Conservation (phyloP, 2,888 invertebrate species). For the Oligia latruncula region DNA sequence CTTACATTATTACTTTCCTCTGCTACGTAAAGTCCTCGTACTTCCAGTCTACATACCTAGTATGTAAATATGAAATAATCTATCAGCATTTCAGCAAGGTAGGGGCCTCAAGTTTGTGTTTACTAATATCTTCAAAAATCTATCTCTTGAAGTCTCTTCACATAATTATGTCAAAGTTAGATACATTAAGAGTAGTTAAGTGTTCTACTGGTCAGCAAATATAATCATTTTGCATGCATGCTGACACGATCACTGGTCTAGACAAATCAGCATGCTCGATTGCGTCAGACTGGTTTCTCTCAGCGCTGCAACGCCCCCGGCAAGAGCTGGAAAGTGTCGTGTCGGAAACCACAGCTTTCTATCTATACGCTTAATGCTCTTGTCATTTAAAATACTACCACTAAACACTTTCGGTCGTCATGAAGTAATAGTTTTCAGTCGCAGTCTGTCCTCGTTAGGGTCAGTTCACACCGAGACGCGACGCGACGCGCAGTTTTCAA, state of each 20-base stretch:
- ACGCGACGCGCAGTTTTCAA: no score
- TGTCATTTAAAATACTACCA: conserved; percentile 65
- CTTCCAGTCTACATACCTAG: background rate
- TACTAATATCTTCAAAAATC: conserved; percentile 6
- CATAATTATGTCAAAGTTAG: background rate
- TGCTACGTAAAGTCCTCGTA: background rate
- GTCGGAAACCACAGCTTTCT: conserved; percentile 83
- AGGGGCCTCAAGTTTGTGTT: no score
- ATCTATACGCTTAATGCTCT: conserved; percentile 70
- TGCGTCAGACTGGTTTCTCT: conserved; percentile 79
- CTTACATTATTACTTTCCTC: background rate
- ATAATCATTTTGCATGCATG: conserved; percentile 37
- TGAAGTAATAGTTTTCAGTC: conserved; percentile 45
- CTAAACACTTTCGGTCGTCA: conserved; percentile 50
- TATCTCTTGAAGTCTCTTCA: background rate
- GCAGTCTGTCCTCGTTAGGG: conserved; percentile 9
- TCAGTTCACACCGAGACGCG: no score
- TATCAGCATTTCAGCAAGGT: background rate
- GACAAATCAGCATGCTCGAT: conserved; percentile 71
- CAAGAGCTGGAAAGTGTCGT: conserved; percentile 78
- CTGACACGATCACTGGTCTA: conserved; percentile 54
- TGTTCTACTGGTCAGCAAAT: conserved; percentile 5
- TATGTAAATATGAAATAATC: background rate
- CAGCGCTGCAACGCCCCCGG: conserved; percentile 48
- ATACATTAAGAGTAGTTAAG: background rate